Evolutionary conservation across 2,797 vertebrate genomes (phyloP).

Genomic region (Euthynnus affinis): DNA sequence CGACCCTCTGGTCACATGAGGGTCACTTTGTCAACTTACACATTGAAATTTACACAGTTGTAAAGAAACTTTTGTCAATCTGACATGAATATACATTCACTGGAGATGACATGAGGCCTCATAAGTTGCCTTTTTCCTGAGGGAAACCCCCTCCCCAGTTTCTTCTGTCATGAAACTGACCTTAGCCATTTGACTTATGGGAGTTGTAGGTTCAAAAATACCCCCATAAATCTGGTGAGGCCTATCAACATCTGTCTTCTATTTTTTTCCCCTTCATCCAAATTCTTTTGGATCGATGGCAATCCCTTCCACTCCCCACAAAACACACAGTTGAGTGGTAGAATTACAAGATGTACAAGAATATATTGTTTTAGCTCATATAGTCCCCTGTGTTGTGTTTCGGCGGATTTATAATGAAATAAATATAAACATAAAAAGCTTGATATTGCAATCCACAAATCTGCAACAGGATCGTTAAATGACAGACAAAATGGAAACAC

Average conservation of each 20-base stretch:
- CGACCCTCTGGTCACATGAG: no score
- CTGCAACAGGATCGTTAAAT: no score
- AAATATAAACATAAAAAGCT: no score
- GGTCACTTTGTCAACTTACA: background rate
- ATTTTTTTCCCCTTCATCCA: conserved; percentile 29
- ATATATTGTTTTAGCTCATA: background rate
- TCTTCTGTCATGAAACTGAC: conserved; percentile 31
- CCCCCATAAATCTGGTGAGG: conserved; percentile 48
- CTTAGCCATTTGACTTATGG: conserved; percentile 46
- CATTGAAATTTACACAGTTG: background rate
- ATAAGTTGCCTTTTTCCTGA: background rate
- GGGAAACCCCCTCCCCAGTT: conserved; percentile 2
- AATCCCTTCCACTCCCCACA: background rate
- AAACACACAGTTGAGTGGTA: background rate
- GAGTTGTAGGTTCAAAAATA: conserved; percentile 52
- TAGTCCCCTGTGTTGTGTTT: no score
- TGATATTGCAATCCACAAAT: background rate
- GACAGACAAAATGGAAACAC: no score
- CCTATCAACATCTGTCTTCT: conserved; percentile 63
- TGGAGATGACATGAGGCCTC: background rate
- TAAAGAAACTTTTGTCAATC: background rate
- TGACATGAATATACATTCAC: background rate
- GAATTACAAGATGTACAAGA: background rate
- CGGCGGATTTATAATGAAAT: background rate
- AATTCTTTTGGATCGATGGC: conserved; percentile 22